These are phyloP conservation scores for Centropristis striata DNA, from an alignment of 2,113 vertebrate genomes.

Conservation along the genomic window DNA sequence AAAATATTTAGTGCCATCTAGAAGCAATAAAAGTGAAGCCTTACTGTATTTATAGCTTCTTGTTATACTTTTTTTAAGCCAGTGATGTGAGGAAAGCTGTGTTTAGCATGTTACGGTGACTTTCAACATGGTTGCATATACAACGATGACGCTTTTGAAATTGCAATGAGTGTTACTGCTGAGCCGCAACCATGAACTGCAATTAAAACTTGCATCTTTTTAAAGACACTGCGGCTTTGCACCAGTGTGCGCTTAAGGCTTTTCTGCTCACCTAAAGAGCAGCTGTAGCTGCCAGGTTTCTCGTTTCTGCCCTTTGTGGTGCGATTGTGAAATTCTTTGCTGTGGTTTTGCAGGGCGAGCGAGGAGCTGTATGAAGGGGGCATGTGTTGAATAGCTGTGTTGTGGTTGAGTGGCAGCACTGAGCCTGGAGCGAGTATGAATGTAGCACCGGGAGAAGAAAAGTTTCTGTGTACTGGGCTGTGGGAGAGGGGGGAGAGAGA, in stretches of 20 bases:
- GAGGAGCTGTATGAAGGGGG: constrained; percentile 62
- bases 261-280: constrained; percentile 67
- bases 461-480: constrained; percentile 75
- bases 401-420: constrained; percentile 71
- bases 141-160: constrained; percentile 20
- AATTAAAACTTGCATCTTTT: constrained; percentile 61
- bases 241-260: constrained; percentile 33
- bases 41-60: neutral
- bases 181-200: constrained; percentile 36
- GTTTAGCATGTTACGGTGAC: neutral
- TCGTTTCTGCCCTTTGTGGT: constrained; percentile 74
- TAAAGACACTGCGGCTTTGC: constrained; percentile 32
- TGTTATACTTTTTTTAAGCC: neutral
- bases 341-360: constrained; percentile 58
- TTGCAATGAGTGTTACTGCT: constrained; percentile 1
- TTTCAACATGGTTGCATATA: constrained; percentile 1
- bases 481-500: constrained; percentile 22
- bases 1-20: neutral
- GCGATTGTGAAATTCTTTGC: constrained; percentile 81
- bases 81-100: neutral
- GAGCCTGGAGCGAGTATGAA: constrained; percentile 74
- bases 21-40: neutral
- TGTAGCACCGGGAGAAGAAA: constrained; percentile 82
- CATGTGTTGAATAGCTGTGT: constrained; percentile 68
- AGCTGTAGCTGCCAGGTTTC: constrained; percentile 70